Evolutionary conservation across 2,113 vertebrate species (phyloP).

Genomic region (Prionailurus bengalensis): DNA sequence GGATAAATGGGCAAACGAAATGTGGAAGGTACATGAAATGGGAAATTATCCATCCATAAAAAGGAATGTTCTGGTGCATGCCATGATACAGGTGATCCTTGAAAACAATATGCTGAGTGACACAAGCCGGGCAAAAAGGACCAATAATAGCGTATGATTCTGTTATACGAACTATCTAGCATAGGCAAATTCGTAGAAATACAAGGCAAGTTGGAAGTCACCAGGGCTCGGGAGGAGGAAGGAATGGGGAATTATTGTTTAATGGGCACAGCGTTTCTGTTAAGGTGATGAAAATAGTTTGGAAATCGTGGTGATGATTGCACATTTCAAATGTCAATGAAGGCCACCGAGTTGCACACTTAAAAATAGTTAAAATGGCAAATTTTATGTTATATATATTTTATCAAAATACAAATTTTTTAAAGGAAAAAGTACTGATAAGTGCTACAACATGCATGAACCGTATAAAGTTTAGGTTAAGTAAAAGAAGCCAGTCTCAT

Average conservation of each 20-base stretch:
- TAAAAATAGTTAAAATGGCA: background rate
- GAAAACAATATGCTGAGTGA: background rate
- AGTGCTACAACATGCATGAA: background rate
- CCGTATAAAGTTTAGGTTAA: background rate
- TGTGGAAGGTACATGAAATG: background rate
- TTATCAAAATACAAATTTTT: background rate
- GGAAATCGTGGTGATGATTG: background rate
- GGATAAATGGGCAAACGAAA: background rate
- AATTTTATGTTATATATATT: background rate
- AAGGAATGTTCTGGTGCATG: background rate
- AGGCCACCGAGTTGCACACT: background rate
- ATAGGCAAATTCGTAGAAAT: background rate
- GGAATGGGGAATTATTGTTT: background rate
- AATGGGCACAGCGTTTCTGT: background rate
- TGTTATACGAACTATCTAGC: background rate
- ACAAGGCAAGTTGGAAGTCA: background rate
- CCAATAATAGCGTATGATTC: background rate
- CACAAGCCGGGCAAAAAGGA: background rate
- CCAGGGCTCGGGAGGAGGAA: background rate
- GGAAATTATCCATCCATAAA: background rate
- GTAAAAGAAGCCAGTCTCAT: background rate
- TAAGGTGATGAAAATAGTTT: background rate
- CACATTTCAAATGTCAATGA: background rate
- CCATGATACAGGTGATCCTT: background rate
- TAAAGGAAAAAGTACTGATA: background rate